Evolutionary conservation across 2,797 vertebrate species (phyloP).

Genomic region (Eidolon dupreanum): DNA sequence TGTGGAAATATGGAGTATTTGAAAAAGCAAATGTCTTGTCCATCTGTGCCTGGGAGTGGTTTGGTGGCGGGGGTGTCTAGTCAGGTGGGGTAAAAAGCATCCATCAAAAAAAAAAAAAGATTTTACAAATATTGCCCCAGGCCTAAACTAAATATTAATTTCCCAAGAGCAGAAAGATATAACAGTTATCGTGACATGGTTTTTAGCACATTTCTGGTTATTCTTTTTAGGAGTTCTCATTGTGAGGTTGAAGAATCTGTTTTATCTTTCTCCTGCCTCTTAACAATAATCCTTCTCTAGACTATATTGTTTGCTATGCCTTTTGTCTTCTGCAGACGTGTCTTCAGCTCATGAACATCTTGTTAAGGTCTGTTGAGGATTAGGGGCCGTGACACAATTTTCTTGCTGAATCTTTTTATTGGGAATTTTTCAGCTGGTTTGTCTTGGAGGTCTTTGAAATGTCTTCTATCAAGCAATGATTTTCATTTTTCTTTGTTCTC

Average conservation of each 20-base stretch:
- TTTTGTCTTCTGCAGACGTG: slow-evolving; percentile 83
- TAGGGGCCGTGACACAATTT: slow-evolving; percentile 82
- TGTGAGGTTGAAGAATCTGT: slow-evolving; percentile 81
- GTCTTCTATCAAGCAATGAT: slow-evolving; percentile 81
- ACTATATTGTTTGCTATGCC: slow-evolving; percentile 77
- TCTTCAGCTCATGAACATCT: slow-evolving; percentile 83
- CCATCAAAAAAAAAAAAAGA: slow-evolving; percentile 6
- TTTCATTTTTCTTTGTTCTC: slow-evolving; percentile 84
- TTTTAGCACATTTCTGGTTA: slow-evolving; percentile 78
- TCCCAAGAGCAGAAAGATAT: slow-evolving; percentile 75
- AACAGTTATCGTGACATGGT: slow-evolving; percentile 70
- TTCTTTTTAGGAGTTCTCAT: slow-evolving; percentile 78
- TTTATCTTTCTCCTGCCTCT: slow-evolving; percentile 80
- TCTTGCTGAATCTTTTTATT: slow-evolving; percentile 83
- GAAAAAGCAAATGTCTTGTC: slow-evolving; percentile 77
- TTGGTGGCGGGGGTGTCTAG: slow-evolving; percentile 73
- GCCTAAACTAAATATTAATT: slow-evolving; percentile 78
- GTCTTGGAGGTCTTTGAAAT: slow-evolving; percentile 85
- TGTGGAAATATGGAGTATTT: slow-evolving; percentile 76
- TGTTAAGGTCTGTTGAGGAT: slow-evolving; percentile 85
- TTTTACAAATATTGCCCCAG: slow-evolving; percentile 63
- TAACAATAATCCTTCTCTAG: slow-evolving; percentile 77
- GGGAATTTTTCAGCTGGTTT: slow-evolving; percentile 82
- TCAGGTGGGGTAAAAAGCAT: slow-evolving; percentile 73
- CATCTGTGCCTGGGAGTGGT: slow-evolving; percentile 76